phyloP scores from a whole-genome alignment of 2,113 vertebrate species.

The Myodes glareolus region DNA sequence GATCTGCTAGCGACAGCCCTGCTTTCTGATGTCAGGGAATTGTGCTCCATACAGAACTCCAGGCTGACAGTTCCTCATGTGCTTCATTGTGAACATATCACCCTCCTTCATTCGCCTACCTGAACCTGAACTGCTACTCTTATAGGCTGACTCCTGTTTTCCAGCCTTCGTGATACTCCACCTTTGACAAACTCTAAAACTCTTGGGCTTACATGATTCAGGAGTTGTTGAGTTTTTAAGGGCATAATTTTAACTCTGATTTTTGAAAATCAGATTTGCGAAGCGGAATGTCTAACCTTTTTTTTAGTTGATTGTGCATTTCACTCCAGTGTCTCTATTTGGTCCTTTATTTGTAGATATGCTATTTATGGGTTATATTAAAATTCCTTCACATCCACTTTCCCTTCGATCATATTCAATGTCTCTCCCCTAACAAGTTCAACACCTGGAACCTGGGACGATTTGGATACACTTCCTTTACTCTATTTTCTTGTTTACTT shows the following conservation, averaged over 20 bases:
- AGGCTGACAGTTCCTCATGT: neutral
- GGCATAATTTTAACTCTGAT: neutral
- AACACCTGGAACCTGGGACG: neutral
- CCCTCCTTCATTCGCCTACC: neutral
- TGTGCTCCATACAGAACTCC: neutral
- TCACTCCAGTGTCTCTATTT: neutral
- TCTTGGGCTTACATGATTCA: neutral
- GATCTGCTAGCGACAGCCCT: neutral
- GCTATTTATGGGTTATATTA: neutral
- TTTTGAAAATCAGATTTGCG: neutral
- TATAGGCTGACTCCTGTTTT: neutral
- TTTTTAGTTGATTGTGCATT: neutral
- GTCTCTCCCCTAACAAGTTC: neutral
- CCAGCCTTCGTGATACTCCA: neutral
- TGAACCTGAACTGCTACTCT: neutral
- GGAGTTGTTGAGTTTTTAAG: neutral
- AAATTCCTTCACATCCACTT: neutral
- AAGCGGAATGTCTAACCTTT: neutral
- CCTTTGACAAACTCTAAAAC: neutral
- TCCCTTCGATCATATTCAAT: neutral
- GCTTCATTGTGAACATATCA: neutral
- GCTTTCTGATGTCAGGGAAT: no score
- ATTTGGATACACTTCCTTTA: neutral
- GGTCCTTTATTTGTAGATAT: neutral
- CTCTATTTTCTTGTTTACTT: neutral